Evolutionary conservation across 37 sponge, comb jelly and placozoan genomes (phyloP).

Genomic region (Aplysina aerophoba): DNA sequence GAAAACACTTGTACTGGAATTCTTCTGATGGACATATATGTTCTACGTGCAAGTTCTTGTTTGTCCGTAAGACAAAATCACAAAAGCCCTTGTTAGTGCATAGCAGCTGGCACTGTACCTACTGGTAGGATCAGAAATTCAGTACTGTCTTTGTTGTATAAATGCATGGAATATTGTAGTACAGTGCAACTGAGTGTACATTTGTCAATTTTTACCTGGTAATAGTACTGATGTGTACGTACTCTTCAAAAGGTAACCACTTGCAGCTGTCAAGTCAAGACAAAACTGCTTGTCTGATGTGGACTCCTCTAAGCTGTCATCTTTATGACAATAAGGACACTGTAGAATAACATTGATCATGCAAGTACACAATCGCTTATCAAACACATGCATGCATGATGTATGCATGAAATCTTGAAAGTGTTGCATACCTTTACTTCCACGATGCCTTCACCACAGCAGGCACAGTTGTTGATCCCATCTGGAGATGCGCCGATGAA

Average conservation of each 20-base stretch:
- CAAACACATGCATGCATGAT: too few relatives aligned
- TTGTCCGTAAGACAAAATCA: constrained; percentile 29
- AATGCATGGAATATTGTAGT: too few relatives aligned
- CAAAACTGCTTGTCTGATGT: constrained; percentile 38
- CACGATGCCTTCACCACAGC: constrained; percentile 63
- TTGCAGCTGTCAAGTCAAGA: not conserved
- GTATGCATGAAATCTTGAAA: too few relatives aligned
- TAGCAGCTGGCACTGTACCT: constrained; percentile 58
- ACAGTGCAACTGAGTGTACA: too few relatives aligned
- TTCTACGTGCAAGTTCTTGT: constrained; percentile 3
- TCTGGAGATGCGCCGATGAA: constrained; percentile 74
- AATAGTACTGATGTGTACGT: not conserved
- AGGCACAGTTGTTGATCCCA: constrained; percentile 51
- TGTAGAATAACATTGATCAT: not conserved
- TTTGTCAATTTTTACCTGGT: not conserved
- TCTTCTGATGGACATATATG: not conserved
- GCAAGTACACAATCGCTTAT: not conserved
- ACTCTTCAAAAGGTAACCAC: not conserved
- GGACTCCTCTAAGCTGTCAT: constrained; percentile 29
- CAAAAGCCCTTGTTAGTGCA: constrained; percentile 33
- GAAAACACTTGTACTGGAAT: not conserved
- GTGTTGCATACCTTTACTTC: constrained; percentile 58
- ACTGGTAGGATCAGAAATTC: not conserved
- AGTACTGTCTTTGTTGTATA: not conserved
- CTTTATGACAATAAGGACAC: constrained; percentile 56